Base-by-base conservation (phyloP, 1,140 invertebrate species). In the Trachymyrmex septentrionalis region DNA sequence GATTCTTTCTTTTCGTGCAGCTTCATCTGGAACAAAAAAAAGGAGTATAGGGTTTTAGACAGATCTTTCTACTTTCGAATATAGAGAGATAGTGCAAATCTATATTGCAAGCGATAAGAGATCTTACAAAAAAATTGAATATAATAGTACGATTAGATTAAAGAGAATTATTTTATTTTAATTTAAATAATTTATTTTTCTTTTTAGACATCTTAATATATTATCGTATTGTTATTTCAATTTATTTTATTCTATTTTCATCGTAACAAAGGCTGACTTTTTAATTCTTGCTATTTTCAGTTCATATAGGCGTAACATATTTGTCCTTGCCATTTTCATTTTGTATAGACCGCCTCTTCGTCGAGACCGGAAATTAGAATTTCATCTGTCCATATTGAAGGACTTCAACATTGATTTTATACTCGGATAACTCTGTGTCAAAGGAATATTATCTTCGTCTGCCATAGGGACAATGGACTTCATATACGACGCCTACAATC, bases 1-100 rank as follows among this genome's bases (percentile, higher is more conserved):
- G 93, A 93, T 78, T 95, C 94, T 69, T 95, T 95, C 34, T 95
- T 95, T 86, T 95, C 94, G 91, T 95, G 94, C 7, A 95, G 92
- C 90, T 95, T 95, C 94, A 95, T 95, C 94, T 95, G 92, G 0
- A 95, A 94, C 64, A 80, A 77, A 27, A 27, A 87, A 59, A 44
- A 53, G 21, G 21, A 27, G n/a, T 9, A 10, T 4, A 24, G 14
- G 1, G 0, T 16, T 63, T 76, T 73, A 30, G 2, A 21, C 10
- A n/a, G 1, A 24, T 21, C 7, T 57, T 55, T 59, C 3, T 59
- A 48, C 3, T 75, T 85, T 63, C 0, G 14, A 6, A 1, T 53
- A 4, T 24, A 19, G 48, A 50, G 12, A 50, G 1, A 67, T 50
- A 50, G 5, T 30, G 16, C 12, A 3, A 7, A 0, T 21, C 2